phyloP scores from a whole-genome alignment of 2,797 vertebrate genomes.

The Kryptopterus vitreolus region DNA sequence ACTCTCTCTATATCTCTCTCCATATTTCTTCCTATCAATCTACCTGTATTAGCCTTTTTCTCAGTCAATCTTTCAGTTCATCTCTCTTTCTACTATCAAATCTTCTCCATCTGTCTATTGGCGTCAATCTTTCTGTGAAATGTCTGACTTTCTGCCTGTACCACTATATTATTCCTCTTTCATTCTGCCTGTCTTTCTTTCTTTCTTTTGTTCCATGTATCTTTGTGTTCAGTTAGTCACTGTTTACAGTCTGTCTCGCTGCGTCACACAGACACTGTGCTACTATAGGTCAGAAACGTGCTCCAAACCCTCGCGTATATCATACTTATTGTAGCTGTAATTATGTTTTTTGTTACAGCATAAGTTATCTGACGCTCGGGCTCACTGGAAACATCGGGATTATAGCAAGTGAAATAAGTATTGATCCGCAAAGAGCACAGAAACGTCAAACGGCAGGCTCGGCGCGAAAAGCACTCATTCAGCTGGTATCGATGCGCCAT shows the following conservation, averaged over 20 bases:
- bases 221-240: background rate
- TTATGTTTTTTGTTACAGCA: background rate
- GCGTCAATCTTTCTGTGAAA: no score
- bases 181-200: no score
- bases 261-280: background rate
- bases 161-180: no score
- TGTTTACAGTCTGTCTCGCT: background rate
- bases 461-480: background rate
- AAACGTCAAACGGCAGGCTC: constrained; percentile 3
- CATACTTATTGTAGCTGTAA: background rate
- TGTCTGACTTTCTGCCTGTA: no score
- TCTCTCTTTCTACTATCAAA: no score
- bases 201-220: no score
- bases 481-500: background rate
- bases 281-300: background rate
- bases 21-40: no score
- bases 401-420: constrained; percentile 19
- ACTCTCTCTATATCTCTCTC: no score
- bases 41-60: no score
- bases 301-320: background rate
- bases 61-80: no score
- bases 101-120: no score
- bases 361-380: background rate
- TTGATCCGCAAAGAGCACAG: constrained; percentile 31
- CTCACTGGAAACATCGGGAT: constrained; percentile 3